These are phyloP conservation scores for Amblyornis subalaris DNA, from an alignment of 2,113 vertebrate genomes.

Conservation along the genomic window DNA sequence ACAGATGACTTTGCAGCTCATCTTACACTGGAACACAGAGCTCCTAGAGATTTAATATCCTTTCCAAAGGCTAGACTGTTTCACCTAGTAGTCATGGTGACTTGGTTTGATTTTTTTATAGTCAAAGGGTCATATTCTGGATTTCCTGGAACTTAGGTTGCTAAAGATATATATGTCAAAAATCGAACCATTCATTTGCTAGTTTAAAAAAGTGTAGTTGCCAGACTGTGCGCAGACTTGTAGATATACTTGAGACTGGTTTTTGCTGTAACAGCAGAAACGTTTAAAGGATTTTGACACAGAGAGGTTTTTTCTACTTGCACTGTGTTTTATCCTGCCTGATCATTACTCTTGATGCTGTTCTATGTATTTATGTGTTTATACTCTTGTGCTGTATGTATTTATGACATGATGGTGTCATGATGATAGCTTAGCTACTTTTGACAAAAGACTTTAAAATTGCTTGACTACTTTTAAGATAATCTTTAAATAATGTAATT, in stretches of 20 bases:
- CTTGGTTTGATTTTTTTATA: neutral
- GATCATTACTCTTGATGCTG: neutral
- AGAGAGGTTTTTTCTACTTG: neutral
- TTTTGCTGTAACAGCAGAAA: neutral
- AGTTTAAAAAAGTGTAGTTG: neutral
- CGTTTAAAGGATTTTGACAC: neutral
- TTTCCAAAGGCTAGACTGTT: constrained; percentile 62
- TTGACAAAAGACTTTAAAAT: neutral
- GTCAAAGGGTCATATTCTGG: neutral
- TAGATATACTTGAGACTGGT: neutral
- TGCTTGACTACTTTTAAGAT: neutral
- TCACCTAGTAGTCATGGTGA: neutral
- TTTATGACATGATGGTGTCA: neutral
- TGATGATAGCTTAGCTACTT: neutral
- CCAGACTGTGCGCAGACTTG: neutral
- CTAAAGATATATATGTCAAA: neutral
- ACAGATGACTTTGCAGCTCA: constrained; percentile 99
- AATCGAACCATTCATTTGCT: neutral
- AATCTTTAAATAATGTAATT: neutral
- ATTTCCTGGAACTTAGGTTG: neutral
- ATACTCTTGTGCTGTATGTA: neutral
- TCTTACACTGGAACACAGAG: constrained; percentile 99
- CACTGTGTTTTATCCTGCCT: neutral
- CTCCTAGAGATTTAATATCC: constrained; percentile 99
- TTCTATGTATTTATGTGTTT: neutral